These are phyloP conservation scores for Brenthis daphne DNA, from an alignment of 2,888 invertebrate species.

Conservation along the genomic window DNA sequence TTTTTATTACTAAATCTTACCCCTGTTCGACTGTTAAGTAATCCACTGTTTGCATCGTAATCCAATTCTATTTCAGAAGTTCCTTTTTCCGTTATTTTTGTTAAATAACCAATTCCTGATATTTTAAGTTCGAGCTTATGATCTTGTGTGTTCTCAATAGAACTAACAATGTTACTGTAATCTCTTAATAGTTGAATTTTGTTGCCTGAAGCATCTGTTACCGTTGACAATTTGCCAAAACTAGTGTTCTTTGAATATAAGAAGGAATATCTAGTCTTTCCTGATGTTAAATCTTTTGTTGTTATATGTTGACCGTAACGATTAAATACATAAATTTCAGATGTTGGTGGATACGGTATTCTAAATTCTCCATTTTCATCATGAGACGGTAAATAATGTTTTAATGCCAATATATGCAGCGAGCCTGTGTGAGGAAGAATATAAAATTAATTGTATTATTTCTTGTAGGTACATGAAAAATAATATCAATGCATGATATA, in stretches of 20 bases:
- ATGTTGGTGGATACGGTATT: conserved; percentile 95
- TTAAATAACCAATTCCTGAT: conserved; percentile 95
- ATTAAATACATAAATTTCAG: conserved; percentile 96
- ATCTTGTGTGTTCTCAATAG: conserved; percentile 96
- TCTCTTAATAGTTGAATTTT: conserved; percentile 95
- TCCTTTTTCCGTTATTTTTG: conserved; percentile 93
- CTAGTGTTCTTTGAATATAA: conserved; percentile 98
- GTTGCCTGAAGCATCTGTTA: conserved; percentile 96
- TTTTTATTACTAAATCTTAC: conserved; percentile 69
- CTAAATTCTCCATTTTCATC: conserved; percentile 95
- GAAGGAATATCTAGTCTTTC: conserved; percentile 96
- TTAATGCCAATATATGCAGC: conserved; percentile 90
- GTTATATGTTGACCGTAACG: conserved; percentile 97
- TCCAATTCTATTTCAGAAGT: conserved; percentile 94
- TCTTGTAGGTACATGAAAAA: not conserved
- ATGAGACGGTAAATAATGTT: conserved; percentile 93
- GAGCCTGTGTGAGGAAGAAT: conserved; percentile 79
- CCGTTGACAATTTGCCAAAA: conserved; percentile 95
- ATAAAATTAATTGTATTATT: not conserved
- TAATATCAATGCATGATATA: not conserved
- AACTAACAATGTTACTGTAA: conserved; percentile 95
- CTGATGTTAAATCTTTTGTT: conserved; percentile 97
- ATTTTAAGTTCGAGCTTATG: conserved; percentile 96
- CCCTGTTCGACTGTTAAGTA: conserved; percentile 92
- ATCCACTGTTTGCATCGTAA: conserved; percentile 94